Conservation (phyloP, 2,797 vertebrate species). For the Danio aesculapii region DNA sequence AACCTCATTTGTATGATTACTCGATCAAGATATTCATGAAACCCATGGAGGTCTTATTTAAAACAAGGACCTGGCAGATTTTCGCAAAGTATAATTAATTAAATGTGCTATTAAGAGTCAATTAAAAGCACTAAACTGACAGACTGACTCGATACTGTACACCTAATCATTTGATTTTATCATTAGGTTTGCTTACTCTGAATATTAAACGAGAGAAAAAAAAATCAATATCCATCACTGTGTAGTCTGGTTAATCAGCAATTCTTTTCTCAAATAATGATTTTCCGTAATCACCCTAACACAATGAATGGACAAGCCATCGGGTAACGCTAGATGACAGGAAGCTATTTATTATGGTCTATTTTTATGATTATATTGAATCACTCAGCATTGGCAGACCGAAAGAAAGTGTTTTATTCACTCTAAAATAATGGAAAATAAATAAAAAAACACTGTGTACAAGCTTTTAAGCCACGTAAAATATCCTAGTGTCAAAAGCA, state of each 20-base stretch:
- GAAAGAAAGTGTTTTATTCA: slow-evolving; percentile 26
- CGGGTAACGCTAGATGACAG: not conserved
- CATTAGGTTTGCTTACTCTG: not conserved
- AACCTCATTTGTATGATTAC: not conserved
- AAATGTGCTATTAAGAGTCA: not conserved
- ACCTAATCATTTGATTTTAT: slow-evolving; percentile 18
- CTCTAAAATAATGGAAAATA: slow-evolving; percentile 25
- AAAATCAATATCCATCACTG: slow-evolving; percentile 1
- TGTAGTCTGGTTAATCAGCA: slow-evolving; percentile 9
- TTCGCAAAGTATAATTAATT: not conserved
- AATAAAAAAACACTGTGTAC: not conserved
- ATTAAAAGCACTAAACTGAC: not conserved
- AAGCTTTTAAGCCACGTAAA: slow-evolving; percentile 13
- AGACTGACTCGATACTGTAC: not conserved
- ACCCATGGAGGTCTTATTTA: not conserved
- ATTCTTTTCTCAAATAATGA: slow-evolving; percentile 13
- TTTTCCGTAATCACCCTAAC: slow-evolving; percentile 14
- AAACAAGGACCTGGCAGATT: not conserved
- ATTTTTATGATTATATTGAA: slow-evolving; percentile 1
- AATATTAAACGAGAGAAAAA: slow-evolving; percentile 5
- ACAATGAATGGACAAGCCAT: not conserved
- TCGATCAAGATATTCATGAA: not conserved
- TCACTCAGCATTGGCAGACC: not conserved
- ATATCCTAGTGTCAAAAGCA: not conserved
- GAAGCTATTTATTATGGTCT: not conserved